Conservation (phyloP, 2,888 invertebrate species). For the Amiota communis region DNA sequence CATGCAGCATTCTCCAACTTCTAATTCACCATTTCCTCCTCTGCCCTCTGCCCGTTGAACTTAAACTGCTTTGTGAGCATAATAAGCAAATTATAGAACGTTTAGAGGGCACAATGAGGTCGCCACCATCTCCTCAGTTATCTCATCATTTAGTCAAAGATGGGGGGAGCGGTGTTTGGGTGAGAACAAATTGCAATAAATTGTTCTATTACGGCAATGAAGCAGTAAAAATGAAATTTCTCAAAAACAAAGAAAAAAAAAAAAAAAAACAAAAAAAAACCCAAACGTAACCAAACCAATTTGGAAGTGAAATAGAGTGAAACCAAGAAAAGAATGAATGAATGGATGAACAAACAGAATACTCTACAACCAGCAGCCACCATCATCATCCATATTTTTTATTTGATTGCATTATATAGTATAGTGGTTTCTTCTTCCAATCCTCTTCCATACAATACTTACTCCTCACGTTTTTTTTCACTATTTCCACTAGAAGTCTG, state of each 20-base stretch:
- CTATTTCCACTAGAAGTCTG: neutral
- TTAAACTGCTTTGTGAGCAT: constrained; percentile 45
- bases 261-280: too few species aligned
- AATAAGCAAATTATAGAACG: constrained; percentile 55
- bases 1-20: too few species aligned
- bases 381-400: neutral
- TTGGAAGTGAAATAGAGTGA: constrained; percentile 52
- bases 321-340: neutral
- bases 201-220: constrained; percentile 71
- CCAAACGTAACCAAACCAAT: constrained; percentile 60
- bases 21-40: too few species aligned
- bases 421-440: too few species aligned
- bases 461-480: neutral
- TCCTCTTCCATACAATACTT: neutral
- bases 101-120: constrained; percentile 37
- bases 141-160: too few species aligned
- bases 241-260: constrained; percentile 41
- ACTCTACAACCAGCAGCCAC: neutral
- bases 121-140: neutral
- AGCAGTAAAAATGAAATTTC: constrained; percentile 70
- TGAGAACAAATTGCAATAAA: constrained; percentile 65
- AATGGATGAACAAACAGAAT: neutral
- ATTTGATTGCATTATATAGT: too few species aligned
- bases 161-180: neutral
- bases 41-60: constrained; percentile 45